Evolutionary conservation across 2,797 vertebrate species (phyloP).

Genomic region (Rostrhamus sociabilis): DNA sequence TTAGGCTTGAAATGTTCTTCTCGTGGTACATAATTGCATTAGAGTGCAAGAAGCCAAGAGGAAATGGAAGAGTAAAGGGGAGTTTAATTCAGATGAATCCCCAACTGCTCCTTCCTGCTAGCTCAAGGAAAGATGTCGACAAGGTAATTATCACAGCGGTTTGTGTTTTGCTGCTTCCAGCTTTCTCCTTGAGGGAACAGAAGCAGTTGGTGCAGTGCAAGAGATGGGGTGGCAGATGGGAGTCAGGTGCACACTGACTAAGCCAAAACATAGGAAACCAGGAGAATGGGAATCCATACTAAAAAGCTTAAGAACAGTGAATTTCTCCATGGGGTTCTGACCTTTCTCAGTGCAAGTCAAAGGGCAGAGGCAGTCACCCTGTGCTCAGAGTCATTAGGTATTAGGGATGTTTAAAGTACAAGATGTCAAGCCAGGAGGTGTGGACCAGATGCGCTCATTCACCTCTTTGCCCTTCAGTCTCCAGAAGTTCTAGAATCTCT

Average conservation of each 20-base stretch:
- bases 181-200: not conserved
- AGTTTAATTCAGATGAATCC: not conserved
- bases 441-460: not conserved
- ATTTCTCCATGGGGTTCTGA: not conserved
- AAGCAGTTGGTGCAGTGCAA: not conserved
- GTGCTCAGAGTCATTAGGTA: not conserved
- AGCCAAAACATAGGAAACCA: not conserved
- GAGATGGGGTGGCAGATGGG: not conserved
- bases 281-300: not conserved
- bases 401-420: not conserved
- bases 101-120: not conserved
- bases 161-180: not conserved
- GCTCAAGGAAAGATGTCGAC: not conserved
- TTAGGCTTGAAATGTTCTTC: not conserved
- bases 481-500: not conserved
- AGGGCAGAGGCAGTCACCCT: not conserved
- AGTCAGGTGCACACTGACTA: not conserved
- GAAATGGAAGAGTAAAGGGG: not conserved
- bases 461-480: not conserved
- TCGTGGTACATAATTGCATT: rapidly evolving
- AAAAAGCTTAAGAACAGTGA: not conserved
- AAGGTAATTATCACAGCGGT: not conserved
- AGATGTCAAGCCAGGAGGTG: not conserved
- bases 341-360: not conserved
- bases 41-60: not conserved